phyloP scores from a whole-genome alignment of 2,888 invertebrate genomes.

The Tetrapedia diversipes region DNA sequence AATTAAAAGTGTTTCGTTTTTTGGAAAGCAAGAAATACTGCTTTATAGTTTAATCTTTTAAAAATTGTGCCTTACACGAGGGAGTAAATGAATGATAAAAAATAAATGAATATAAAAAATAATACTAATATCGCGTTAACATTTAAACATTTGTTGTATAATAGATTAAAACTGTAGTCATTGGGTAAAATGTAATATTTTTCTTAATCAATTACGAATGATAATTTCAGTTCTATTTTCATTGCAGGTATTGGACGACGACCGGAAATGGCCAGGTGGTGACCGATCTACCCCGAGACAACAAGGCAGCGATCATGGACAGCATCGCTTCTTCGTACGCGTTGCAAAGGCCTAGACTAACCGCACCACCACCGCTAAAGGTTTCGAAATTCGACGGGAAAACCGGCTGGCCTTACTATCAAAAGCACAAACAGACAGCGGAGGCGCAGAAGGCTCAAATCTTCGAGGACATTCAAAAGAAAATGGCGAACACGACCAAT shows the following conservation, averaged over 20 bases:
- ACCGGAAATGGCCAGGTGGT: conserved; percentile 59
- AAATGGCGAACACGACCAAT: conserved; percentile 72
- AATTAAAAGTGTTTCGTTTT: too few species aligned
- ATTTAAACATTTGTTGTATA: too few species aligned
- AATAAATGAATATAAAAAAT: too few species aligned
- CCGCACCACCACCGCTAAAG: conserved; percentile 59
- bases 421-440: conserved; percentile 63
- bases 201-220: too few species aligned
- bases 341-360: conserved; percentile 70
- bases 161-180: too few species aligned
- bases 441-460: conserved; percentile 75
- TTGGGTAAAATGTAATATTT: too few species aligned
- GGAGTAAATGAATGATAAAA: too few species aligned
- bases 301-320: conserved; percentile 77
- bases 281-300: conserved; percentile 72
- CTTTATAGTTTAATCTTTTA: too few species aligned
- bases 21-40: too few species aligned
- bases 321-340: conserved; percentile 78
- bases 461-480: conserved; percentile 76
- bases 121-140: too few species aligned
- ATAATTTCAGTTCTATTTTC: too few species aligned
- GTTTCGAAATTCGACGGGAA: conserved; percentile 47
- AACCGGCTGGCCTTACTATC: conserved; percentile 73
- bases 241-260: conserved; percentile 77
- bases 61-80: too few species aligned